phyloP scores from a whole-genome alignment of 2,113 vertebrate genomes.

The Oophaga pumilio region DNA sequence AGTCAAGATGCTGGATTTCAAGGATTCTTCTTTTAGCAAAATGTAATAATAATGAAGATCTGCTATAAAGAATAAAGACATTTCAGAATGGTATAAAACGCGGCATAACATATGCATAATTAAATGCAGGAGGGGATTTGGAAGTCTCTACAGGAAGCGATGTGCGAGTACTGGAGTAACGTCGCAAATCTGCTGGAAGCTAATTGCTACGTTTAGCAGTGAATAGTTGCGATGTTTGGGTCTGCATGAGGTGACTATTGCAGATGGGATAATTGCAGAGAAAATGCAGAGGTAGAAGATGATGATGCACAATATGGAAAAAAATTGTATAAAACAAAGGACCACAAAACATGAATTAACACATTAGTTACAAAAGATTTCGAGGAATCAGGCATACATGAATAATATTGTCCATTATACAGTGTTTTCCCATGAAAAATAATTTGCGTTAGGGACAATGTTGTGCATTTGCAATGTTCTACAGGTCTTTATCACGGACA shows the following conservation, averaged over 20 bases:
- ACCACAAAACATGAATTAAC: background rate
- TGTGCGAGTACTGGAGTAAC: conserved; percentile 10
- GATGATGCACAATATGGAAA: conserved; percentile 13
- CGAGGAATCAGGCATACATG: too few relatives aligned
- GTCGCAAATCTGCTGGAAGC: conserved; percentile 20
- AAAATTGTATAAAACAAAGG: background rate
- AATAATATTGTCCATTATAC: too few relatives aligned
- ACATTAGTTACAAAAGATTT: background rate
- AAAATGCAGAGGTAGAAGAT: background rate
- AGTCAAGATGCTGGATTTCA: background rate
- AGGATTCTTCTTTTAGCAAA: background rate
- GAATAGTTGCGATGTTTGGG: conserved; percentile 23
- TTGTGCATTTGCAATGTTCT: too few relatives aligned
- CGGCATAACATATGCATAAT: conserved; percentile 33
- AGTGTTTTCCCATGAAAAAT: too few relatives aligned
- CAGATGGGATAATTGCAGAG: conserved; percentile 33
- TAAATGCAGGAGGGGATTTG: conserved; percentile 30
- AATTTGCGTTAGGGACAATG: too few relatives aligned
- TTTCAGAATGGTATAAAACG: conserved; percentile 1
- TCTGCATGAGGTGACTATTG: conserved; percentile 20
- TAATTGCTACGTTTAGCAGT: conserved; percentile 39
- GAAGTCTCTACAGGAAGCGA: conserved; percentile 29
- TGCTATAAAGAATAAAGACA: background rate
- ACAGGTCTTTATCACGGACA: too few relatives aligned
- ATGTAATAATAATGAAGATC: background rate